These are phyloP conservation scores for Semnornis frantzii DNA, from an alignment of 2,113 vertebrate genomes.

Conservation along the genomic window DNA sequence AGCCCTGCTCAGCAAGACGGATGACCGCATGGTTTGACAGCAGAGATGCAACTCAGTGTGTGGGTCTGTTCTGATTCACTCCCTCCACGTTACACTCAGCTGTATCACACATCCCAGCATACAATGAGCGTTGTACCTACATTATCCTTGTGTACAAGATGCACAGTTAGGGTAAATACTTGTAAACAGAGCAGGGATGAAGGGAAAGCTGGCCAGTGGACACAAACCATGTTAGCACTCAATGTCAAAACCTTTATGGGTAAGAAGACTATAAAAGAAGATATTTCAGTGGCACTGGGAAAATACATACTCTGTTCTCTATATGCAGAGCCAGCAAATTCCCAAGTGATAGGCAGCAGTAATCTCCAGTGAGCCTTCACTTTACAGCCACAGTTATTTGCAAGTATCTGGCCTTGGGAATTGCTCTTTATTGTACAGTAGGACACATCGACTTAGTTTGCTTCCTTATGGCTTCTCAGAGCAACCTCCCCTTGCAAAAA, in stretches of 20 bases:
- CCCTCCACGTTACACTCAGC: background rate
- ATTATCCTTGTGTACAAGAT: background rate
- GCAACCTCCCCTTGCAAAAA: background rate
- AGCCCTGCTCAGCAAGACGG: background rate
- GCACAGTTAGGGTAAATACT: background rate
- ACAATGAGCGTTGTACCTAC: background rate
- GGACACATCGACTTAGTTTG: background rate
- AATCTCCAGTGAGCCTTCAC: background rate
- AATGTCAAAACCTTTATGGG: conserved; percentile 49
- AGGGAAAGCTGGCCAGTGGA: background rate
- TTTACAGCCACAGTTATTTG: background rate
- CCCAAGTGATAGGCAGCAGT: background rate
- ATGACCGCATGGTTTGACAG: background rate
- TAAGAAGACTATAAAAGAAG: conserved; percentile 10
- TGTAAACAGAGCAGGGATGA: background rate
- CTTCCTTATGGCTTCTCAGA: background rate
- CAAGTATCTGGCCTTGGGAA: background rate
- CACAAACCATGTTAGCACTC: background rate
- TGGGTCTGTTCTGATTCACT: background rate
- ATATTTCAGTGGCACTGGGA: background rate
- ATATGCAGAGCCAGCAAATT: conserved; percentile 9
- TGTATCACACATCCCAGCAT: background rate
- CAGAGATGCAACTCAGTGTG: background rate
- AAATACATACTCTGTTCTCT: conserved; percentile 4
- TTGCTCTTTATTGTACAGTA: background rate